Percentiles rank a stretch among this genome's conserved stretches.
These are phyloP conservation scores for Cabera pusaria DNA, from an alignment of 2,888 invertebrate genomes.

Conservation along the genomic window DNA sequence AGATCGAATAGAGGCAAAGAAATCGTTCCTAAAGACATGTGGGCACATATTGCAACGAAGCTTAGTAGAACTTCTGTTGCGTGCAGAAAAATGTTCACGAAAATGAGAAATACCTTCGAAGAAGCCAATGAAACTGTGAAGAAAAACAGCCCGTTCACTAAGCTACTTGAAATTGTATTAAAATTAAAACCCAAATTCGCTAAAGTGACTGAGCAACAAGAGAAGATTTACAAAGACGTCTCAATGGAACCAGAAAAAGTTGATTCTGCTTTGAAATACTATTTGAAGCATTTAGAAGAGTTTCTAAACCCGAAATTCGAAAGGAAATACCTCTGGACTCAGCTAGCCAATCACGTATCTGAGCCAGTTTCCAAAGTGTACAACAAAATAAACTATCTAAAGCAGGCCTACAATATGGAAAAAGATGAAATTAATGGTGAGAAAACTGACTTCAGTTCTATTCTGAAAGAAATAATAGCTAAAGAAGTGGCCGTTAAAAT, in stretches of 20 bases:
- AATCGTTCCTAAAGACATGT: slow-evolving; percentile 58
- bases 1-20: slow-evolving; percentile 50
- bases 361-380: slow-evolving; percentile 59
- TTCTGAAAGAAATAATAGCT: slow-evolving; percentile 51
- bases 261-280: slow-evolving; percentile 55
- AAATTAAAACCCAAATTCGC: slow-evolving; percentile 53
- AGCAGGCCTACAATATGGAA: slow-evolving; percentile 51
- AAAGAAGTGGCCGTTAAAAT: slow-evolving; percentile 52
- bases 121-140: slow-evolving; percentile 34
- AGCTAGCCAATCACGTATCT: slow-evolving; percentile 52
- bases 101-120: slow-evolving; percentile 53
- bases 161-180: slow-evolving; percentile 54
- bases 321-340: slow-evolving; percentile 66
- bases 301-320: slow-evolving; percentile 66
- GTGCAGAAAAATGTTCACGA: slow-evolving; percentile 60
- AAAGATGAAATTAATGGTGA: slow-evolving; percentile 39
- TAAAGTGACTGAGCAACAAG: slow-evolving; percentile 45
- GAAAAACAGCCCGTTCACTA: slow-evolving; percentile 41
- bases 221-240: slow-evolving; percentile 53
- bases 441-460: slow-evolving; percentile 38
- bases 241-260: slow-evolving; percentile 53
- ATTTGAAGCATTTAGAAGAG: slow-evolving; percentile 64
- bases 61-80: slow-evolving; percentile 50
- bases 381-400: slow-evolving; percentile 67
- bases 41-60: slow-evolving; percentile 58